A percentile compares a stretch with the other conserved stretches of the same genome.
Evolutionary conservation across 1,140 invertebrate genomes (phyloP).

Genomic region (Anagrus nilaparvatae): DNA sequence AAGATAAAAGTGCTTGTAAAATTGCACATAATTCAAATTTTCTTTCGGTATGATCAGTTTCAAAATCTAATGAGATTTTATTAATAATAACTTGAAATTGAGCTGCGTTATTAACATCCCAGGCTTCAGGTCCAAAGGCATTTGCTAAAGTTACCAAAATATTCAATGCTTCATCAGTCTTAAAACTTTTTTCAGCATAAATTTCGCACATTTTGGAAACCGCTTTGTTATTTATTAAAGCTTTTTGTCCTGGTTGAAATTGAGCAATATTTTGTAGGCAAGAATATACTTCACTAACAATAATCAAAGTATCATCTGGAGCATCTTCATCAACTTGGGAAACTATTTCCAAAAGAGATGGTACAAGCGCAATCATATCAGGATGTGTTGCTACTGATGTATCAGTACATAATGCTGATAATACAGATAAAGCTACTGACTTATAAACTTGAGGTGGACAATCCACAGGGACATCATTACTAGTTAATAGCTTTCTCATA

Average conservation of each 20-base stretch:
- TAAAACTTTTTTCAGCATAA: conserved; percentile 74
- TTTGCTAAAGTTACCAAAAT: conserved; percentile 63
- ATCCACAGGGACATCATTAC: conserved; percentile 63
- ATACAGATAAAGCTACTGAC: conserved; percentile 74
- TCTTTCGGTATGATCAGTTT: conserved; percentile 72
- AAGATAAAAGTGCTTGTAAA: conserved; percentile 62
- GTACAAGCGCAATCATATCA: conserved; percentile 70
- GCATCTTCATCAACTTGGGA: conserved; percentile 68
- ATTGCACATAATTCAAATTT: conserved; percentile 79
- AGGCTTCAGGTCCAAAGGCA: conserved; percentile 57
- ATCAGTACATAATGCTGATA: conserved; percentile 73
- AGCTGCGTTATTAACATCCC: conserved; percentile 57
- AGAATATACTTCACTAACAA: conserved; percentile 79
- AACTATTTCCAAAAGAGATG: conserved; percentile 71
- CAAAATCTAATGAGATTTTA: conserved; percentile 75
- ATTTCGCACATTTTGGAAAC: conserved; percentile 74
- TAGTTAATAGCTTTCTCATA: conserved; percentile 65
- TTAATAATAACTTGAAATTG: conserved; percentile 74
- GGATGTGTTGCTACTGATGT: conserved; percentile 66
- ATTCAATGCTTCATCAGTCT: conserved; percentile 74
- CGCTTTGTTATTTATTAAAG: conserved; percentile 62
- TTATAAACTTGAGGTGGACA: conserved; percentile 81
- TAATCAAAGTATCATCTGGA: conserved; percentile 73
- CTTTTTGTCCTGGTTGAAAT: conserved; percentile 61
- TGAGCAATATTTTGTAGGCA: conserved; percentile 70